Percentiles rank a stretch among this genome's conserved stretches.
phyloP scores from a whole-genome alignment of 2,797 vertebrate genomes.

The Apogon hyalosoma region DNA sequence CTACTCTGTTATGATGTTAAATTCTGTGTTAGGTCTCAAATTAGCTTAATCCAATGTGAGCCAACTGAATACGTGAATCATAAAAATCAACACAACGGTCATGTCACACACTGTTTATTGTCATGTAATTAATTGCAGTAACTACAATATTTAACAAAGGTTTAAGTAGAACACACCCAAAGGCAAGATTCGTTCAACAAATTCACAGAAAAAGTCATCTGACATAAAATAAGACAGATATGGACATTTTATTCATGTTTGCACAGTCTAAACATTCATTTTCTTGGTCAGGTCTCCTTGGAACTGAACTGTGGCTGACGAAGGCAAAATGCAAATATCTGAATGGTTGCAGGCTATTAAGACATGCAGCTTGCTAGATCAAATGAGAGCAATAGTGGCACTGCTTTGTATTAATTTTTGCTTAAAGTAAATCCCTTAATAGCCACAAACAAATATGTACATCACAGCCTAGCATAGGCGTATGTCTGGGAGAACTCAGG shows the following conservation, averaged over 20 bases:
- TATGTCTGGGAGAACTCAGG: constrained; percentile 41
- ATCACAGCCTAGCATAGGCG: constrained; percentile 47
- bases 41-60: no score
- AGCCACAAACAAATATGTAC: constrained; percentile 75
- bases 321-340: constrained; percentile 78
- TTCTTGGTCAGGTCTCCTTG: constrained; percentile 60
- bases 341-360: constrained; percentile 75
- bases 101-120: constrained; percentile 76
- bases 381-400: constrained; percentile 64
- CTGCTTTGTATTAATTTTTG: constrained; percentile 52
- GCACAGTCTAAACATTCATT: constrained; percentile 76
- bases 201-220: constrained; percentile 59
- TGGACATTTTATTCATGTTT: constrained; percentile 64
- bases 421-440: constrained; percentile 57
- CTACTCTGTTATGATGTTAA: no score
- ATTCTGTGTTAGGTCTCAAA: no score
- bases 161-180: constrained; percentile 76
- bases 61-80: no score
- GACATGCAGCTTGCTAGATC: constrained; percentile 78
- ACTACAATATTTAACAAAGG: constrained; percentile 82
- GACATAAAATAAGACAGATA: constrained; percentile 77
- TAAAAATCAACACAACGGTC: constrained; percentile 5
- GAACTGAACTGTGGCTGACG: constrained; percentile 62
- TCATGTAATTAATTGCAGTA: constrained; percentile 75
- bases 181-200: constrained; percentile 76